Percentiles rank a stretch among this genome's conserved stretches.
These are phyloP conservation scores for Acanthosepion pharaonis DNA, from an alignment of 2,888 invertebrate genomes.

Conservation along the genomic window DNA sequence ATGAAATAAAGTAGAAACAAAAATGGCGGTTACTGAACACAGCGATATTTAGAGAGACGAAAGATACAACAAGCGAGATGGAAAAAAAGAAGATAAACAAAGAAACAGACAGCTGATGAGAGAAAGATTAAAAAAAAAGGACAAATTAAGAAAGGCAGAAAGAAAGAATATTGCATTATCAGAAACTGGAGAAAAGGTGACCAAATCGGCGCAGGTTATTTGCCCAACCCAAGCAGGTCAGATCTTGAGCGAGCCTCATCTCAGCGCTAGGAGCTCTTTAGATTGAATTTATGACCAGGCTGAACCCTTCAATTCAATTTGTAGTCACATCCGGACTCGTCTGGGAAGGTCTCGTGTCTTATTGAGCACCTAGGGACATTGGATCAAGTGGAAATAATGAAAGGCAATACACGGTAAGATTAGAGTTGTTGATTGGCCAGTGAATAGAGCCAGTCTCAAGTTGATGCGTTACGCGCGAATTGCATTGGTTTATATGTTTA, in stretches of 20 bases:
- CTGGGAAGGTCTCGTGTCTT: conserved; percentile 6
- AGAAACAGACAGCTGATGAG: not conserved
- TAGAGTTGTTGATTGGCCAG: not conserved
- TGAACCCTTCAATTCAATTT: conserved; percentile 13
- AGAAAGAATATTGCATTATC: not conserved
- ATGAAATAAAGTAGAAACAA: not conserved
- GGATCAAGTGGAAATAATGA: conserved; percentile 2
- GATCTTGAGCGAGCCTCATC: not conserved
- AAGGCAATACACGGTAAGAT: not conserved
- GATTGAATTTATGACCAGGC: not conserved
- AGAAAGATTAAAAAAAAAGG: not conserved
- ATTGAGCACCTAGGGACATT: not conserved
- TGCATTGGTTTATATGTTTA: not conserved
- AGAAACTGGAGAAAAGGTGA: not conserved
- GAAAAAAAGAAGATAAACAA: not conserved
- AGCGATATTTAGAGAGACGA: too few species aligned
- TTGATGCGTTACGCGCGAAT: not conserved
- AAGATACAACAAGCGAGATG: too few species aligned
- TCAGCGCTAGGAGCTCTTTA: not conserved
- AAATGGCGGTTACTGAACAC: too few species aligned
- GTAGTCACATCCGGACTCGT: not conserved
- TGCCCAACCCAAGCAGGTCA: not conserved
- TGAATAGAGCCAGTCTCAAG: not conserved
- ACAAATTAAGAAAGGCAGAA: not conserved
- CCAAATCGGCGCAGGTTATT: not conserved